phyloP scores from a whole-genome alignment of 2,888 invertebrate species.

The Hymenopus coronatus region DNA sequence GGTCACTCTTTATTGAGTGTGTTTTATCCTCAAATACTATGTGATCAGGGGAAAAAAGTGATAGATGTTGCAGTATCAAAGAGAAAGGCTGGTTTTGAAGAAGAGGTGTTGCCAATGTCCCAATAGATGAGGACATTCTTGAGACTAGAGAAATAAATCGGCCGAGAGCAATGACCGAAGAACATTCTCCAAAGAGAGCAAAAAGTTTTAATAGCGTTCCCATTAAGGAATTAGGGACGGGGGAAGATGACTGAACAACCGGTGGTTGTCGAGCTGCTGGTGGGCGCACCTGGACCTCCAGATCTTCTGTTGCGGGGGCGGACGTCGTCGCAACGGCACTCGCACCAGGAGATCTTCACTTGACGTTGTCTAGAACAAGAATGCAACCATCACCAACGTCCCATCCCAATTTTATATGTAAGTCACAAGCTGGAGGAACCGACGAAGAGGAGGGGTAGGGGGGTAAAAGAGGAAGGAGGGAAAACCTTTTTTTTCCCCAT shows the following conservation, averaged over 20 bases:
- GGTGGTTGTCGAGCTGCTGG: background rate
- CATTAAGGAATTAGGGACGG: background rate
- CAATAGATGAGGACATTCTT: background rate
- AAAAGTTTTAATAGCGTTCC: background rate
- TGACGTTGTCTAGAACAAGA: slow-evolving; percentile 39
- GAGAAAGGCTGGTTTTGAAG: background rate
- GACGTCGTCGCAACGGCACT: background rate
- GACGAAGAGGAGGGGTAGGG: slow-evolving; percentile 31
- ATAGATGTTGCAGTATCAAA: background rate
- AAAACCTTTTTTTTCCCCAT: slow-evolving; percentile 38
- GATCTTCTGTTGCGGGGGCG: background rate
- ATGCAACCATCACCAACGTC: slow-evolving; percentile 40
- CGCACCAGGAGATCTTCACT: slow-evolving; percentile 18
- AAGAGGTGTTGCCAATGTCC: background rate
- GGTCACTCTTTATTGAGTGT: too few relatives aligned
- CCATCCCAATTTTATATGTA: slow-evolving; percentile 43
- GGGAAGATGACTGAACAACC: background rate
- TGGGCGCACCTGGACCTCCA: background rate
- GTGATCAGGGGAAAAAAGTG: too few relatives aligned
- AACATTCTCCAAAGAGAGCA: background rate
- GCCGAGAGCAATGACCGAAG: background rate
- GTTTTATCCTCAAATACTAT: too few relatives aligned
- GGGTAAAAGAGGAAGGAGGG: slow-evolving; percentile 36
- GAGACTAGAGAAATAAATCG: background rate
- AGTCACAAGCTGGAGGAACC: slow-evolving; percentile 39